Evolutionary conservation across 2,797 vertebrate species (phyloP), one percentile per base, ranked within the genome.

Genomic region (Crenuchus spilurus): DNA sequence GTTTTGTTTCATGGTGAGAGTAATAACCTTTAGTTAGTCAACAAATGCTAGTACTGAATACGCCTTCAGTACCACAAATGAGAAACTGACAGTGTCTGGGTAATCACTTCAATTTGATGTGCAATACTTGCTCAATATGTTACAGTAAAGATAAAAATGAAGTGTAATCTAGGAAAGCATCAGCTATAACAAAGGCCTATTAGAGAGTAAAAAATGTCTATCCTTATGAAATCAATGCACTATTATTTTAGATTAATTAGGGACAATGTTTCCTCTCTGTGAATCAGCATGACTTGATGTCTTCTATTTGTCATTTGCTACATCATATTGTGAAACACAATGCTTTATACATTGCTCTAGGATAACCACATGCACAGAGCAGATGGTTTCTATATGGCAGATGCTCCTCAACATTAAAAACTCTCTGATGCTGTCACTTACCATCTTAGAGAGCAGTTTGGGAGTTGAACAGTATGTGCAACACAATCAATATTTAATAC

Each of bases 11-110:
- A 18, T 14, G 13, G 2, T 46, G 30, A 41, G 30, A 52, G 61
- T 65, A 75, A 65, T 54, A 68, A 54, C 31, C 41, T 46, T 31
- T 28, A 31, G 41, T 30, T 48, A 20, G 62, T 48, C 46, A 65
- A 65, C 41, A 65, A 46, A 64, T n/a, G 24, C 41, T 30, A n/a
- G 28, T 18, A 22, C 18, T 14, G 3, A 73, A 73, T 9, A 24
- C n/a, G 7, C 26, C 26, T 66, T 72, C 65, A 35, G 55, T 67
- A 14, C 46, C 28, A 61, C 9, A 61, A 33, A 49, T 61, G 54
- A 74, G 64, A 18, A 11, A 68, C 18, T 18, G 33, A 2, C 6
- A 30, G 41, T 60, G 20, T 42, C 18, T 42, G 14, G 41, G 35
- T n/a, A 28, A 67, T 66, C 42, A 5, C 35, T 28, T 1, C 1